phyloP scores from a whole-genome alignment of 2,113 vertebrate genomes.

The Channa maculata region DNA sequence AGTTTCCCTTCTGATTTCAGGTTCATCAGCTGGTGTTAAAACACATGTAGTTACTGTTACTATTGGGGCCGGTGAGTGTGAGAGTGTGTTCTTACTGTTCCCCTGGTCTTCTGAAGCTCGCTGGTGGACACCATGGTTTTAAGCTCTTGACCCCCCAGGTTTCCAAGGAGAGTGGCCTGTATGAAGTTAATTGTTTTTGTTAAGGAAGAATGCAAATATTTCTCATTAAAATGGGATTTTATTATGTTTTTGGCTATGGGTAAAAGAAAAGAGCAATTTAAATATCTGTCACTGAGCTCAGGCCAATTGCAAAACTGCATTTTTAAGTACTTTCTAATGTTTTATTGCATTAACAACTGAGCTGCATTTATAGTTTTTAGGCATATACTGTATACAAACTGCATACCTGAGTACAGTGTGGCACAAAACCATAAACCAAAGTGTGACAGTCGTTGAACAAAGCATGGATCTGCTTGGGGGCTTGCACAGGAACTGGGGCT shows the following conservation, averaged over 20 bases:
- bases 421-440: constrained; percentile 89
- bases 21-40: too few relatives aligned
- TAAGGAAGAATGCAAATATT: too few relatives aligned
- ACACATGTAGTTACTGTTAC: too few relatives aligned
- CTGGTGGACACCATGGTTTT: constrained; percentile 89
- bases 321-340: not conserved
- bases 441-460: constrained; percentile 86
- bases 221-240: too few relatives aligned
- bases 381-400: too few relatives aligned
- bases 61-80: not conserved
- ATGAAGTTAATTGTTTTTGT: too few relatives aligned
- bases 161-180: constrained; percentile 87
- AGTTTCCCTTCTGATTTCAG: too few relatives aligned
- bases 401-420: constrained; percentile 87
- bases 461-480: constrained; percentile 85
- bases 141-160: constrained; percentile 85
- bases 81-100: constrained; percentile 83
- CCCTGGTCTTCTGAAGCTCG: constrained; percentile 90
- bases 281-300: too few relatives aligned
- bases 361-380: not conserved
- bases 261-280: too few relatives aligned
- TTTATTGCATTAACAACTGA: not conserved
- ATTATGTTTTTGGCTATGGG: too few relatives aligned
- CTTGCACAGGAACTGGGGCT: constrained; percentile 80
- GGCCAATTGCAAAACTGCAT: not conserved